Base-by-base conservation (phyloP, 2,797 vertebrate species). In the Hippoglossus hippoglossus region DNA sequence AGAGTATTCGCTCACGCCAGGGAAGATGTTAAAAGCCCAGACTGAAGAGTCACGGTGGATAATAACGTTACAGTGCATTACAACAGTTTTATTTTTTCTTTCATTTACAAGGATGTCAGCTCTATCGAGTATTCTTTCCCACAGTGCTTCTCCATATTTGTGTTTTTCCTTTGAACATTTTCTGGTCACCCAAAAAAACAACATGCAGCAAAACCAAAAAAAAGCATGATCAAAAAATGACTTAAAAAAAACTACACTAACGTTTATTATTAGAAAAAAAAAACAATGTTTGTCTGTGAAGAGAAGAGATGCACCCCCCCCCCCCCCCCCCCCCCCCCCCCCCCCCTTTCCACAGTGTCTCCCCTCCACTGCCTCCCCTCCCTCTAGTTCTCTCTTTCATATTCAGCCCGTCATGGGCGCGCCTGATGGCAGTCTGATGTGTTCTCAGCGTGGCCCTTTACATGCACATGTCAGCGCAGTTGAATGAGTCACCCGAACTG, bases 401-500 rank as follows among this genome's bases (percentile, higher is more conserved):
- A 82, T 86, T 80, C 86, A 84, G 77, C 76, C 79, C 75, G 51
- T 89, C 85, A 78, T 70, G 26, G 34, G 52, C 9, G 74, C 2
- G 63, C 67, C 75, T 88, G 90, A 89, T 76, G 77, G 89, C 79
- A 44, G 85, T 84, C 83, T 87, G 84, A 91, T 85, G 80, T 81
- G 70, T 83, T 90, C 89, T 72, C 91, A 89, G 86, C 63, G 10
- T 83, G 84, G 86, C 84, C 82, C 81, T 85, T 89, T 86, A 78
- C 85, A 88, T 82, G 86, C 80, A 67, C 75, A 80, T 80, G 80
- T 90, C 83, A 89, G 85, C 60, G 68, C 75, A 73, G 82, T 79
- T 67, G 87, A 92, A 91, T 88, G 81, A 94, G 90, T 94, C 78
- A 89, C 88, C 81, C 55, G 58, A 92, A 84, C 92, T 91, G 92